A percentile compares a stretch with the other conserved stretches of the same genome.
Conservation (phyloP, 1,140 invertebrate genomes). For the Hypsibius dujardini region DNA sequence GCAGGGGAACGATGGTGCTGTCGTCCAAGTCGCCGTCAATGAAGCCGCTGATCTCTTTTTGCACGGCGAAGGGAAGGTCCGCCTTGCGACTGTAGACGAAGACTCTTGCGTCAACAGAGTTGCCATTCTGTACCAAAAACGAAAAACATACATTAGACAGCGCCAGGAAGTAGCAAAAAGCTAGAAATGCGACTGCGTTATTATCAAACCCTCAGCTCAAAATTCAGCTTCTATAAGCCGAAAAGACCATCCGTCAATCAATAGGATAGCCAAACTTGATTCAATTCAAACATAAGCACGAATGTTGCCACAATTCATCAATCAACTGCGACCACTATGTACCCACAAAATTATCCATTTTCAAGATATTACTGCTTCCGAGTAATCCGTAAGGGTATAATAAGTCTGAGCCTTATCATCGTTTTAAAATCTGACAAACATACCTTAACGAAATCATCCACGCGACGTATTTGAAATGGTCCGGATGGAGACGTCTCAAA, state of each 20-base stretch:
- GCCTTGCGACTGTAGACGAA: slow-evolving; percentile 16
- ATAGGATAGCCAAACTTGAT: not conserved
- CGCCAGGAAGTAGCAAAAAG: too few relatives aligned
- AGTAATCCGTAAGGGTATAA: not conserved
- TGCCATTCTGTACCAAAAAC: not conserved
- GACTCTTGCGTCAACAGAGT: not conserved
- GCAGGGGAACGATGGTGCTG: not conserved
- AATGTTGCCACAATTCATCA: not conserved
- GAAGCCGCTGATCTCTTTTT: not conserved
- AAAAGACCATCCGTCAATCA: not conserved
- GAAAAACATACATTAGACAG: too few relatives aligned
- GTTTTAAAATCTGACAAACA: not conserved
- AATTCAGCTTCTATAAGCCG: not conserved
- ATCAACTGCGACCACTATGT: not conserved
- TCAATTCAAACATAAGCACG: not conserved
- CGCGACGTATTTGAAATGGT: not conserved
- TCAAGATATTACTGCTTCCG: not conserved
- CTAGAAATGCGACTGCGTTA: not conserved
- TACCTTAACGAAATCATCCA: slow-evolving; percentile 5
- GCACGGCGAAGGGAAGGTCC: not conserved
- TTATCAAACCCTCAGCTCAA: not conserved
- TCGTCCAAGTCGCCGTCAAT: slow-evolving; percentile 10
- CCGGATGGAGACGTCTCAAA: slow-evolving; percentile 8
- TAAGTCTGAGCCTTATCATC: not conserved
- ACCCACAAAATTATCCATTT: not conserved